phyloP scores from a whole-genome alignment of 2,888 invertebrate genomes.

The Neuroscelio doddi region DNA sequence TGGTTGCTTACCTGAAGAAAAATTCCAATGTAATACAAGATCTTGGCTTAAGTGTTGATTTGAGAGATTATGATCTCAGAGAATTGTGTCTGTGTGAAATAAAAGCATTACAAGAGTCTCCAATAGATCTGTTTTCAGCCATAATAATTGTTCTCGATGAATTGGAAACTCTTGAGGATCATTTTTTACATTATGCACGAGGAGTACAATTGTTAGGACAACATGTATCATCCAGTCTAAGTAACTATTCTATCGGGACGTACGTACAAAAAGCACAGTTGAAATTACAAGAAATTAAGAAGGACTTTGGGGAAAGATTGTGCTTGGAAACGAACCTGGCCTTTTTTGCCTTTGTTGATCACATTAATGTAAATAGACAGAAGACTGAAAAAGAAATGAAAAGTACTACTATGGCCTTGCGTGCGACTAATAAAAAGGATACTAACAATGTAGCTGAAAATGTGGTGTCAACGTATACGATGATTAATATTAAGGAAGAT shows the following conservation, averaged over 20 bases:
- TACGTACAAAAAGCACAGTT: constrained; percentile 47
- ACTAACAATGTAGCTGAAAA: constrained; percentile 36
- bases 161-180: constrained; percentile 49
- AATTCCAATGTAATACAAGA: constrained; percentile 48
- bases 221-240: constrained; percentile 52
- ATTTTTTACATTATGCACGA: constrained; percentile 49
- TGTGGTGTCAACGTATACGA: constrained; percentile 61
- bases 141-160: constrained; percentile 55
- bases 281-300: constrained; percentile 41
- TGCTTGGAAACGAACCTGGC: constrained; percentile 57
- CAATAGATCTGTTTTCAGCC: constrained; percentile 50
- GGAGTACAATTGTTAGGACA: constrained; percentile 57
- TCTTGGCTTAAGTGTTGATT: constrained; percentile 51
- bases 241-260: constrained; percentile 36
- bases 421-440: constrained; percentile 32
- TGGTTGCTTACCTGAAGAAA: constrained; percentile 54
- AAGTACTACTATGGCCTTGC: constrained; percentile 40
- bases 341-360: constrained; percentile 58
- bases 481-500: constrained; percentile 61
- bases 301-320: constrained; percentile 22
- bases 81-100: constrained; percentile 59
- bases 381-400: constrained; percentile 57
- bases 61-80: constrained; percentile 53
- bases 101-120: constrained; percentile 51
- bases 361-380: constrained; percentile 41